A percentile compares a stretch with the other conserved stretches of the same genome.
Evolutionary conservation across 2,797 vertebrate genomes (phyloP).

Genomic region (Mionectes olivaceus): DNA sequence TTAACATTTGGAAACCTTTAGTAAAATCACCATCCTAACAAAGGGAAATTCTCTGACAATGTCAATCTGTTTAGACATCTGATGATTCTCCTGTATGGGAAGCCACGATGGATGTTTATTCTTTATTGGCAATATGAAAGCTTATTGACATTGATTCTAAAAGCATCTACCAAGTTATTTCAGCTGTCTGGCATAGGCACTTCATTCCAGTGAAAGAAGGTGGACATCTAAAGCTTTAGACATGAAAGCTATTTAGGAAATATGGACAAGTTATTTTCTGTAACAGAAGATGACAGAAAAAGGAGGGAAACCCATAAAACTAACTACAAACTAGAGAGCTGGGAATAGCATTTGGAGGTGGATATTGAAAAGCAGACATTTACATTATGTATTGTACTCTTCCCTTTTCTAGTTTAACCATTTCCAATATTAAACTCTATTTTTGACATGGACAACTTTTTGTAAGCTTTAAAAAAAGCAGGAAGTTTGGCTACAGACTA

Average conservation of each 20-base stretch:
- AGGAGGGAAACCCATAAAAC: background rate
- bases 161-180: background rate
- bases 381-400: background rate
- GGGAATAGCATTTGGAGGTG: background rate
- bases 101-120: background rate
- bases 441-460: background rate
- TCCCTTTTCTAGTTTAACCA: background rate
- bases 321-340: background rate
- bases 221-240: background rate
- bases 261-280: background rate
- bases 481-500: background rate
- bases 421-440: background rate
- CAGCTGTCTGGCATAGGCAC: background rate
- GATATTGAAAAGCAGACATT: background rate
- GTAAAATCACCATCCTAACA: background rate
- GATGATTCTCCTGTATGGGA: background rate
- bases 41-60: background rate
- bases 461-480: background rate
- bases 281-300: background rate
- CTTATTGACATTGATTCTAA: background rate
- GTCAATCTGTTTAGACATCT: background rate
- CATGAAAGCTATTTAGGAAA: background rate
- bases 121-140: slow-evolving; percentile 5
- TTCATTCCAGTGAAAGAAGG: background rate
- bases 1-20: background rate